Evolutionary conservation across 2,113 vertebrate genomes (phyloP).

Genomic region (Sinocyclocheilus anshuiensis): DNA sequence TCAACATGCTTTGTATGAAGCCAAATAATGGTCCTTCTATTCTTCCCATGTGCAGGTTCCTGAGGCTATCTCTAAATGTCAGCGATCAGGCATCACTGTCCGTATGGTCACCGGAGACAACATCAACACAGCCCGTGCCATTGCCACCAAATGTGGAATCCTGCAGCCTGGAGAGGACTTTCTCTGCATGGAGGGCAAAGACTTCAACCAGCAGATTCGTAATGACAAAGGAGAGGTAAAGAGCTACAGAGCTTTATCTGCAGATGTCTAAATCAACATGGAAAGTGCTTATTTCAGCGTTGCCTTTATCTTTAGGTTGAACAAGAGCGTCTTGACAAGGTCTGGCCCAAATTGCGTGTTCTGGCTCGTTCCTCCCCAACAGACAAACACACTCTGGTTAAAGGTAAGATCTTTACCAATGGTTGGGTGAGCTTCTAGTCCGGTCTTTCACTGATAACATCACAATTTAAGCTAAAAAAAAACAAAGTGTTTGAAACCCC

Average conservation of each 20-base stretch:
- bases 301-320: conserved; percentile 80
- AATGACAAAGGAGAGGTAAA: conserved; percentile 95
- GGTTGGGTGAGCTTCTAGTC: not conserved
- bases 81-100: conserved; percentile 91
- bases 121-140: conserved; percentile 95
- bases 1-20: not conserved
- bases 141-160: conserved; percentile 96
- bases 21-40: not conserved
- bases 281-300: conserved; percentile 54
- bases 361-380: conserved; percentile 94
- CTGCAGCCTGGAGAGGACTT: conserved; percentile 89
- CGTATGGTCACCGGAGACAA: conserved; percentile 99
- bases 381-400: conserved; percentile 96
- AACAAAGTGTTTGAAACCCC: too few species aligned
- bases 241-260: not conserved
- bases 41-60: conserved; percentile 80
- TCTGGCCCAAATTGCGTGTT: conserved; percentile 95
- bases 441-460: not conserved
- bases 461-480: not conserved
- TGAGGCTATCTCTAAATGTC: conserved; percentile 89
- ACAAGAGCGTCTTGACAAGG: conserved; percentile 94
- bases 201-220: conserved; percentile 94
- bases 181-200: conserved; percentile 93
- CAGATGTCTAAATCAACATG: conserved; percentile 76
- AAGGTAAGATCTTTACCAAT: conserved; percentile 80